Base-by-base conservation (phyloP, 1,140 invertebrate genomes). In the Lucilia sericata region DNA sequence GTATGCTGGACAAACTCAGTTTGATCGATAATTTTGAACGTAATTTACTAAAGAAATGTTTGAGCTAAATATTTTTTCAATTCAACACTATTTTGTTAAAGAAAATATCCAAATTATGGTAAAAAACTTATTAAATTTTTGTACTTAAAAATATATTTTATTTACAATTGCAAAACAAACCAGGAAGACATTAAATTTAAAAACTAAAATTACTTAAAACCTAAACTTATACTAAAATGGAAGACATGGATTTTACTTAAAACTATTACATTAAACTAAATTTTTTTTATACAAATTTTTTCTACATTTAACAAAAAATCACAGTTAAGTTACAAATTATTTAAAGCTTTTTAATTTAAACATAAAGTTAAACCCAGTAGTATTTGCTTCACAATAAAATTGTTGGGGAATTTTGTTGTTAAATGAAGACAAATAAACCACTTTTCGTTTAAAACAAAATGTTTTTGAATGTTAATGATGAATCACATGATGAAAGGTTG, bases 131-230 rank as follows among this genome's bases (percentile, higher is more conserved):
- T 60, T 0, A 17, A 60, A 21, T 70, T 70, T 25, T 70, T 70
- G n/a, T n/a, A n/a, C 21, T 70, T 21, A 21, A 21, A 25, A 21
- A 25, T 55, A 55, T 55, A 12, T 17, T 55, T 17, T 70, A 21
- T 21, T 70, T 70, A 70, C 55, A 70, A 21, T 70, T 70, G 65
- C 65, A 70, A 25, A 70, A 70, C 65, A 70, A 70, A 70, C 65
- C 65, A 42, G 65, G 19, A 70, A 70, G 65, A 70, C 65, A 70
- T 30, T 70, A 9, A 70, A 3, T 3, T n/a, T 60, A n/a, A 60
- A 60, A 60, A 60, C 17, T 70, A 70, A 70, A n/a, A n/a, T 5
- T 12, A 10, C 9, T 21, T 19, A 55, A n/a, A 55, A 55, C 13
- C 12, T 55, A 55, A 70, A 70, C 51, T 55, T 55, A 55, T 4